Evolutionary conservation across 2,113 vertebrate genomes (phyloP).

Genomic region (Diphyllodes magnificus): DNA sequence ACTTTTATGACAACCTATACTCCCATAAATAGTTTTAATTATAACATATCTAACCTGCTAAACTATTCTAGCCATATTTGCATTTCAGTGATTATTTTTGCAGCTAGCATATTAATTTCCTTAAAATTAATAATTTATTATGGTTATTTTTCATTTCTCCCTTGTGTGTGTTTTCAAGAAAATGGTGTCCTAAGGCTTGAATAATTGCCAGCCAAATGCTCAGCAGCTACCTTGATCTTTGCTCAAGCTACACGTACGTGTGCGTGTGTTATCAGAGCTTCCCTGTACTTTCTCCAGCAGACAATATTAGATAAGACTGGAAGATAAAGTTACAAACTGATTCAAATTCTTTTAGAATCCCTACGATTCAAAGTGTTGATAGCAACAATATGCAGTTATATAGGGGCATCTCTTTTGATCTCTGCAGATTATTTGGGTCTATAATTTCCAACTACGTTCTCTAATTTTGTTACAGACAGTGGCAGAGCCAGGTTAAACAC

Average conservation of each 20-base stretch:
- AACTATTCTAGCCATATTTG: not conserved
- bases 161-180: conserved; percentile 21
- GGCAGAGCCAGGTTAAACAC: not conserved
- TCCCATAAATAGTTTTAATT: not conserved
- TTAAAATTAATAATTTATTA: conserved; percentile 44
- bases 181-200: conserved; percentile 28
- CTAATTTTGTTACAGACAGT: not conserved
- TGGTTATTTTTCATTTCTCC: conserved; percentile 22
- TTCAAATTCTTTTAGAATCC: not conserved
- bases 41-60: not conserved
- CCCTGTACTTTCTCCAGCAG: not conserved
- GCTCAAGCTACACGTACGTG: not conserved
- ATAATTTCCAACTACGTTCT: not conserved
- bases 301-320: not conserved
- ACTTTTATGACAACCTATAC: not conserved
- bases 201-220: not conserved
- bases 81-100: conserved; percentile 20
- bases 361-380: not conserved
- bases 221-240: not conserved
- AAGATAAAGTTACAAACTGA: not conserved
- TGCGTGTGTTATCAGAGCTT: not conserved
- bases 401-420: not conserved
- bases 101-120: conserved; percentile 14
- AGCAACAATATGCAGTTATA: not conserved
- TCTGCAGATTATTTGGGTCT: not conserved